These are phyloP conservation scores for Prolemur simus DNA, from an alignment of 2,113 vertebrate species.

Conservation along the genomic window DNA sequence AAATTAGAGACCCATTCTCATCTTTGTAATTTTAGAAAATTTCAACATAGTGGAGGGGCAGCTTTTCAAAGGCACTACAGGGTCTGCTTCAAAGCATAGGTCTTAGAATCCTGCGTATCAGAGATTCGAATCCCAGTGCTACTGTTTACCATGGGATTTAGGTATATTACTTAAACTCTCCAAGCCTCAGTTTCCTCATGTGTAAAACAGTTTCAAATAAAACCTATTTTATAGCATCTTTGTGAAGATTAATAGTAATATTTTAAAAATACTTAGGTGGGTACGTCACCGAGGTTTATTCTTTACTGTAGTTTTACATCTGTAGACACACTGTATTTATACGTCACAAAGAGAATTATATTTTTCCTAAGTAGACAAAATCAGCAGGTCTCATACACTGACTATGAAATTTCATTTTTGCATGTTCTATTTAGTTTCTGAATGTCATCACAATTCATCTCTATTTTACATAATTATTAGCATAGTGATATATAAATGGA, in stretches of 20 bases:
- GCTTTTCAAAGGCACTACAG: neutral
- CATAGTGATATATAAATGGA: slow-evolving; percentile 22
- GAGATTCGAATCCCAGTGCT: neutral
- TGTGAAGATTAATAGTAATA: neutral
- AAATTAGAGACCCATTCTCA: neutral
- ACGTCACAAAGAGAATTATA: neutral
- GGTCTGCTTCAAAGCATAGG: neutral
- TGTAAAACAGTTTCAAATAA: neutral
- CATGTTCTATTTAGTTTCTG: slow-evolving; percentile 6
- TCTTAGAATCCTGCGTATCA: neutral
- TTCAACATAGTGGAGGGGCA: neutral
- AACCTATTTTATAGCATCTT: neutral
- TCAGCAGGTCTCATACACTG: neutral
- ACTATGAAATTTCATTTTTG: neutral
- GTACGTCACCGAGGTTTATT: neutral
- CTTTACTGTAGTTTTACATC: neutral
- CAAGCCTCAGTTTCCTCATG: neutral
- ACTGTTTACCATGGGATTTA: neutral
- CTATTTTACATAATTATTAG: slow-evolving; percentile 3
- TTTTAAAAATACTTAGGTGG: neutral
- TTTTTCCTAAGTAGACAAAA: slow-evolving; percentile 34
- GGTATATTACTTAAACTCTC: neutral
- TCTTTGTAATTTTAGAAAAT: neutral
- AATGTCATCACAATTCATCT: neutral
- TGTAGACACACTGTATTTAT: neutral